Conservation (phyloP, 1,140 invertebrate genomes). For the roundworm (Caenorhabditis elegans) region WBcel235 BX284603.4:9303501-9304000, state of each 20-base stretch:
- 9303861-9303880: neutral
- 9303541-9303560: too few relatives aligned
- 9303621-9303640: neutral
- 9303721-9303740: neutral
- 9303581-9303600: neutral
- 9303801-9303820: neutral
- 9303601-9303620: constrained; percentile 6
- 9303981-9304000: too few relatives aligned
- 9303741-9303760: neutral
- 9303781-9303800: neutral
- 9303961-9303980: too few relatives aligned
- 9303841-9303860: constrained; percentile 6
- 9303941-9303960: too few relatives aligned
- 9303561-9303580: too few relatives aligned
- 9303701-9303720: neutral
- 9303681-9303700: neutral
- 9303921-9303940: neutral
- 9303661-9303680: neutral
- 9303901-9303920: constrained; percentile 28
- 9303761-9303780: neutral
- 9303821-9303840: too few relatives aligned
- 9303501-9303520: constrained; percentile 12
- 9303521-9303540: neutral
- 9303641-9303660: neutral
- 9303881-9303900: neutral